Conservation (phyloP, 2,888 invertebrate species). For the Elmis aenea region DNA sequence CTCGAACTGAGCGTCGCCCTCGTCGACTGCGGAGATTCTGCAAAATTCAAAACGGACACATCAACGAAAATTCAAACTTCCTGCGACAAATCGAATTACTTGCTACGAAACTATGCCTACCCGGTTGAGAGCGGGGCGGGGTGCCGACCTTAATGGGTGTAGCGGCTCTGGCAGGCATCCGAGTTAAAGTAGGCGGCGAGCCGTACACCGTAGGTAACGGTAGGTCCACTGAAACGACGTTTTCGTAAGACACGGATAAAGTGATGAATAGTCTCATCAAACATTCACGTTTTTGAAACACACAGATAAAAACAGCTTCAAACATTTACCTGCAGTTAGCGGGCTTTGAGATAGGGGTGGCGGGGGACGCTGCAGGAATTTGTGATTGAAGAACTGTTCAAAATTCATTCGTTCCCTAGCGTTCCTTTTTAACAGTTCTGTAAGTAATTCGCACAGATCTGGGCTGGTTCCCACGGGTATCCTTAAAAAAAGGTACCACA, state of each 20-base stretch:
- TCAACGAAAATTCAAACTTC: too few species aligned
- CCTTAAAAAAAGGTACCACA: conserved; percentile 57
- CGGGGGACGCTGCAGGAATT: conserved; percentile 72
- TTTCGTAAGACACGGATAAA: too few species aligned
- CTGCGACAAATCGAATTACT: too few species aligned
- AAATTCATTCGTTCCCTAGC: conserved; percentile 94
- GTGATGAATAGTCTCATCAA: neutral
- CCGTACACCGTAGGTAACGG: conserved; percentile 38
- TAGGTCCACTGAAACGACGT: conserved; percentile 31
- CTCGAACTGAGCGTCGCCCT: conserved; percentile 51
- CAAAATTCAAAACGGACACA: conserved; percentile 27
- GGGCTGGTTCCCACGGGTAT: conserved; percentile 91
- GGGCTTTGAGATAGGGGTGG: conserved; percentile 47
- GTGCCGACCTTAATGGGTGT: conserved; percentile 39
- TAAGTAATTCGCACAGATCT: conserved; percentile 80
- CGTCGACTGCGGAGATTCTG: conserved; percentile 42
- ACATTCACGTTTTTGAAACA: too few species aligned
- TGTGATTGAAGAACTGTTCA: conserved; percentile 92
- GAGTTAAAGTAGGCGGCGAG: conserved; percentile 31
- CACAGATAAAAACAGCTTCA: conserved; percentile 1
- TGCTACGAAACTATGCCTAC: too few species aligned
- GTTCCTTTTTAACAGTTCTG: conserved; percentile 83
- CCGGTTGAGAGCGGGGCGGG: conserved; percentile 39
- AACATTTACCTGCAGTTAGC: conserved; percentile 20
- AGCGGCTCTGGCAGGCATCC: conserved; percentile 24